phyloP scores from a whole-genome alignment of 1,140 invertebrate species.

The Pteromalus puparum region DNA sequence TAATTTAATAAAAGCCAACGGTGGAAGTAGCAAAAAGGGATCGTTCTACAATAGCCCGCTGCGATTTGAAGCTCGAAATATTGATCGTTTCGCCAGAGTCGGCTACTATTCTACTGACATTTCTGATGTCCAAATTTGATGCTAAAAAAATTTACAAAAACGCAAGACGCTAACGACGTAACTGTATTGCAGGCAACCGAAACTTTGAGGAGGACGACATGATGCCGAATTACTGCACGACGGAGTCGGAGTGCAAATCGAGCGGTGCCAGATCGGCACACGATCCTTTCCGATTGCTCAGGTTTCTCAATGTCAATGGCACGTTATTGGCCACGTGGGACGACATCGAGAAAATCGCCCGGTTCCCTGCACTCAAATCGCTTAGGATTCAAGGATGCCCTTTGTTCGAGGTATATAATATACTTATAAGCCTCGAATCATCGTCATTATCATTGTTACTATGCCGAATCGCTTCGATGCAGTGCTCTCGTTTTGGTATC shows the following conservation, averaged over 20 bases:
- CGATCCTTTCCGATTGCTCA: slow-evolving; percentile 80
- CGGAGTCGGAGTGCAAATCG: slow-evolving; percentile 74
- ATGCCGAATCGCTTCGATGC: not conserved
- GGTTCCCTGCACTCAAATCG: slow-evolving; percentile 88
- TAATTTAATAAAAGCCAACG: too few species aligned
- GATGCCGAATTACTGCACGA: slow-evolving; percentile 60
- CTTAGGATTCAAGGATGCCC: slow-evolving; percentile 84
- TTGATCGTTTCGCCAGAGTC: not conserved
- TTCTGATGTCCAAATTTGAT: not conserved
- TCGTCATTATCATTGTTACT: not conserved
- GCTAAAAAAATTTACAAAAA: not conserved
- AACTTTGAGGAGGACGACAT: slow-evolving; percentile 63
- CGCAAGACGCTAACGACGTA: too few species aligned
- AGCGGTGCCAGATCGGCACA: slow-evolving; percentile 73
- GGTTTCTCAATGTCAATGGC: slow-evolving; percentile 90
- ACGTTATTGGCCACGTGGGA: slow-evolving; percentile 89
- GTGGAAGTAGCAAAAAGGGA: too few species aligned
- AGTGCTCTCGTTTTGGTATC: too few species aligned
- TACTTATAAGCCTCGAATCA: too few species aligned
- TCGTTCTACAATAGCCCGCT: not conserved
- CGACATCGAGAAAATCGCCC: slow-evolving; percentile 88
- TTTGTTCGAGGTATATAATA: slow-evolving; percentile 68
- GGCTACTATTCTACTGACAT: not conserved
- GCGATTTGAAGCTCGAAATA: not conserved
- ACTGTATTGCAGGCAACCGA: slow-evolving; percentile 51